These are phyloP conservation scores for Harpagifer antarcticus DNA, from an alignment of 2,797 vertebrate genomes.

Conservation along the genomic window DNA sequence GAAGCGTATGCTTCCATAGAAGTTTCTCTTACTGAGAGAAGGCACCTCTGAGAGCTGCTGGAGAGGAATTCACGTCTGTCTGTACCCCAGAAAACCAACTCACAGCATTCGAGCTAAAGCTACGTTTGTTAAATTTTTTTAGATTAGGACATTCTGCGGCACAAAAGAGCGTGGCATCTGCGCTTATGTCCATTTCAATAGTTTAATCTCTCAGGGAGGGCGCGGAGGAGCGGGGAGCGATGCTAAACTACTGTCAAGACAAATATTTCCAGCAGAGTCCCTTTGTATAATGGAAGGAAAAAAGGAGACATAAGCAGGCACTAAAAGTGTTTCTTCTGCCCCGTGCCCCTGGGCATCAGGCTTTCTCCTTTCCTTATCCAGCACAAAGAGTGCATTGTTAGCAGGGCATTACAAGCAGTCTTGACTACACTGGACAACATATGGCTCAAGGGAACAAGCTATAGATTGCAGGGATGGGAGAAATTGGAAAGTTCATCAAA, in stretches of 20 bases:
- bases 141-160: conserved; percentile 52
- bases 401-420: conserved; percentile 91
- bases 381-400: conserved; percentile 99
- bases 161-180: conserved; percentile 76
- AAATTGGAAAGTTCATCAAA: conserved; percentile 91
- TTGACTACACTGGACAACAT: conserved; percentile 87
- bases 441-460: conserved; percentile 93
- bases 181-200: conserved; percentile 86
- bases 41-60: conserved; percentile 56
- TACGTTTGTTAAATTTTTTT: conserved; percentile 55
- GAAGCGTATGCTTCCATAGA: conserved; percentile 66
- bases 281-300: conserved; percentile 86
- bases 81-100: conserved; percentile 27
- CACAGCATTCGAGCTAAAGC: conserved; percentile 43
- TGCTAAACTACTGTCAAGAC: conserved; percentile 91
- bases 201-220: conserved; percentile 85
- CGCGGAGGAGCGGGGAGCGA: conserved; percentile 70
- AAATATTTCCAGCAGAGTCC: conserved; percentile 91
- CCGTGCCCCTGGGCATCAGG: conserved; percentile 85
- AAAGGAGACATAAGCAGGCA: conserved; percentile 79
- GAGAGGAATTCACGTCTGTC: conserved; percentile 41
- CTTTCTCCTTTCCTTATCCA: conserved; percentile 92
- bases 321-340: conserved; percentile 88
- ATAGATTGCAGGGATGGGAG: conserved; percentile 90
- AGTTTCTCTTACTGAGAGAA: conserved; percentile 54